These are phyloP conservation scores for Chelonoidis abingdonii DNA, from an alignment of 2,113 vertebrate species.

Conservation along the genomic window DNA sequence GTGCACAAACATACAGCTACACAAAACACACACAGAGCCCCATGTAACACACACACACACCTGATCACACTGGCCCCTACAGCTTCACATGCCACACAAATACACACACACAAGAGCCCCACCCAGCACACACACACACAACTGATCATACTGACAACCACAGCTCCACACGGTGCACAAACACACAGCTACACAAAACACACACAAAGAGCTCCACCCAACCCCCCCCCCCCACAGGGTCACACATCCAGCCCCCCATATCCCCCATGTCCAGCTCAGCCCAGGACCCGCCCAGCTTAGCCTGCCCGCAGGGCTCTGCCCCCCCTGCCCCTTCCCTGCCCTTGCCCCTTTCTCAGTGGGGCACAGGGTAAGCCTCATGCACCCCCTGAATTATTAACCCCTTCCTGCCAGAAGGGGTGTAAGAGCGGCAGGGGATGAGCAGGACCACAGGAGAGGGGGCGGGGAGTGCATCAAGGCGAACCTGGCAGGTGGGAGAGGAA, in stretches of 20 bases:
- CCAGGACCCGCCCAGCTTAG: not conserved
- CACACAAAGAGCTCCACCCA: too few relatives aligned
- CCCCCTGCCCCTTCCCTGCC: not conserved
- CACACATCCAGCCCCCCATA: slow-evolving; percentile 54
- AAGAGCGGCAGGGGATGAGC: not conserved
- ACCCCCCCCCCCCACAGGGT: slow-evolving; percentile 13
- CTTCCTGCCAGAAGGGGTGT: not conserved
- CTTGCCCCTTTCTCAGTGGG: not conserved
- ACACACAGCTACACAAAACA: not conserved
- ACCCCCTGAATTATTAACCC: not conserved
- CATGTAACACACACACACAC: not conserved
- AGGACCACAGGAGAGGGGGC: not conserved
- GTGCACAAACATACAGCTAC: not conserved
- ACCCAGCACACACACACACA: too few relatives aligned
- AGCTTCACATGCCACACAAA: too few relatives aligned
- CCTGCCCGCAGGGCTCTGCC: too few relatives aligned
- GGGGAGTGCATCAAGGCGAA: not conserved
- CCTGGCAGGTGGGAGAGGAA: not conserved
- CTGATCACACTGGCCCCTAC: too few relatives aligned
- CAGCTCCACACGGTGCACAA: too few relatives aligned
- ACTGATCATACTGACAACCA: not conserved
- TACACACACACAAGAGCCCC: too few relatives aligned
- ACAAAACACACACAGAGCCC: too few relatives aligned
- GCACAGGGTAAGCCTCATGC: not conserved
- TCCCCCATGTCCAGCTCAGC: not conserved